A percentile compares a stretch with the other conserved stretches of the same genome.
phyloP scores from a whole-genome alignment of 2,113 vertebrate species.

The Meriones unguiculatus region DNA sequence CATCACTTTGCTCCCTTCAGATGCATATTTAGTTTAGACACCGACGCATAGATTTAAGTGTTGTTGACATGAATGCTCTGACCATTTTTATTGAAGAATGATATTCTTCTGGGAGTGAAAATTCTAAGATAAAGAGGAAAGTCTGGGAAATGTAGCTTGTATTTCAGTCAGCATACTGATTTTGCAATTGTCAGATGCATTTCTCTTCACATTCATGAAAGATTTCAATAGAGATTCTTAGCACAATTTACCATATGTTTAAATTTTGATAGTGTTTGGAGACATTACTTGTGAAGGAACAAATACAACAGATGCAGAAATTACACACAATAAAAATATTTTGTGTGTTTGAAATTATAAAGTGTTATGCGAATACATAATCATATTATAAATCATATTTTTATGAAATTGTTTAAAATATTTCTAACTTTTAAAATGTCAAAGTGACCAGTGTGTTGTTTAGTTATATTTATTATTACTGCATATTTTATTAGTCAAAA shows the following conservation, averaged over 20 bases:
- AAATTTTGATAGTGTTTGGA: conserved; percentile 68
- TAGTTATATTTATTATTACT: background rate
- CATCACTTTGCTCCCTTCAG: conserved; percentile 59
- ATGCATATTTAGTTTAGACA: conserved; percentile 54
- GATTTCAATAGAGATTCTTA: conserved; percentile 62
- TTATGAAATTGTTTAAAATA: background rate
- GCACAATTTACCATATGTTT: conserved; percentile 64
- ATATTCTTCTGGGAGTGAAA: conserved; percentile 55
- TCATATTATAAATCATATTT: background rate
- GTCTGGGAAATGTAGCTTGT: conserved; percentile 47
- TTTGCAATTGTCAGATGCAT: conserved; percentile 60
- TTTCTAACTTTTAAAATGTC: conserved; percentile 18
- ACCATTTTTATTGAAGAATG: conserved; percentile 72
- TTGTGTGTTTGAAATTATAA: background rate
- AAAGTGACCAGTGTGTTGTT: background rate
- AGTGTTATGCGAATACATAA: background rate
- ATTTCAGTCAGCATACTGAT: conserved; percentile 63
- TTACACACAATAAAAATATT: conserved; percentile 10
- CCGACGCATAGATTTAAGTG: conserved; percentile 69
- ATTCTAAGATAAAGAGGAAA: conserved; percentile 61
- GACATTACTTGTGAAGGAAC: conserved; percentile 14
- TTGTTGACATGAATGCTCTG: conserved; percentile 58
- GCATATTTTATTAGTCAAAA: background rate
- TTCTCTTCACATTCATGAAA: conserved; percentile 63
- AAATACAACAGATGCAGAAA: conserved; percentile 56